These are phyloP conservation scores for Acrocephalus scirpaceus DNA, from an alignment of 2,797 vertebrate species.

Conservation along the genomic window DNA sequence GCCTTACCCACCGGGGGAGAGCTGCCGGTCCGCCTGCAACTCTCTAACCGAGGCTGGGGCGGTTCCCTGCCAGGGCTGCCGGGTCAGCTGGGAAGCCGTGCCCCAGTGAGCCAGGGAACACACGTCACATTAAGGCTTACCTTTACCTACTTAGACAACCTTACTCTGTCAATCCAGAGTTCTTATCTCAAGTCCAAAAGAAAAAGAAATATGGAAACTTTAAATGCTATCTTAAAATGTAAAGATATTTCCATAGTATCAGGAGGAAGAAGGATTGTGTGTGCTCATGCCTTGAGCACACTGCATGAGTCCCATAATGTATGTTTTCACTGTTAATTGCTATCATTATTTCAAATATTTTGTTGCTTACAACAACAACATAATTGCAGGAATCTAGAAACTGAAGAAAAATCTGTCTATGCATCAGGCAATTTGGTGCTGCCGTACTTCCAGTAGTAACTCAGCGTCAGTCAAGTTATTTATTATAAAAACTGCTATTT, in stretches of 20 bases:
- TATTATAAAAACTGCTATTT: background rate
- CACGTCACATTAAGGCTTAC: background rate
- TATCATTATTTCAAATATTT: constrained; percentile 27
- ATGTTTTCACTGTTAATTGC: constrained; percentile 7
- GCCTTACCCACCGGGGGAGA: no score
- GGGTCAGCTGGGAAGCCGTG: no score
- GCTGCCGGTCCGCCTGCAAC: no score
- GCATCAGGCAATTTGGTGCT: background rate
- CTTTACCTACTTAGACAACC: background rate
- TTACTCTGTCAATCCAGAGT: background rate
- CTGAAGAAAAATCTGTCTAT: background rate
- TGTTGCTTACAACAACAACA: constrained; percentile 14
- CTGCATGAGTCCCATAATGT: background rate
- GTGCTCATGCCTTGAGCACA: background rate
- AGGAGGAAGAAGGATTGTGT: background rate
- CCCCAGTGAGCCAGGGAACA: no score
- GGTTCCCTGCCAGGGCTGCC: no score
- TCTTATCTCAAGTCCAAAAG: background rate
- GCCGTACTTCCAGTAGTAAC: background rate
- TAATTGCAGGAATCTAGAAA: background rate
- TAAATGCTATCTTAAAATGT: background rate
- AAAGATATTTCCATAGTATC: background rate
- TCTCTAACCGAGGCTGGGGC: no score
- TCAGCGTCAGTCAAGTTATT: background rate
- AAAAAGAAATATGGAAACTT: background rate